Base-by-base conservation (phyloP, 2,113 vertebrate genomes). In the Trinectes maculatus region DNA sequence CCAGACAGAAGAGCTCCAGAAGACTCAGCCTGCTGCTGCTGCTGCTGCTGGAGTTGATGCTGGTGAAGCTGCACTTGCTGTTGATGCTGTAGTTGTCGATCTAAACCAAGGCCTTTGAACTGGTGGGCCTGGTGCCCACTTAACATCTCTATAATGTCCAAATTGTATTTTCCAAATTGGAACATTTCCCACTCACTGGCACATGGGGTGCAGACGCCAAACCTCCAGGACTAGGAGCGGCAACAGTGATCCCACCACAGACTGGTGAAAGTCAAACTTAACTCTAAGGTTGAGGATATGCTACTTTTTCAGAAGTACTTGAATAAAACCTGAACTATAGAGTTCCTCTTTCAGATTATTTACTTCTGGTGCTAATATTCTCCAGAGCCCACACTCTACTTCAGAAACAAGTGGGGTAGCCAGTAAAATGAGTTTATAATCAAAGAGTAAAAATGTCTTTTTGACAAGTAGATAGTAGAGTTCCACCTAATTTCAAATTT, bases 111-210 rank as follows among this genome's bases (percentile, higher is more conserved):
- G 82, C 92, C 90, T 92, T 94, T 94, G 61, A 93, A 92, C 75
- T 93, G 92, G 89, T 93, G 93, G 90, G 92, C 90, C 82, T 94
- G 93, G 74, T 94, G 93, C 89, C 93, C 92, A 91, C 92, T 94
- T 89, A 94, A 89, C 93, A 94, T 94, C 85, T 94, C 93, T 92
- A 94, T 93, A 89, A 94, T 93, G 93, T 94, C 93, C 92, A 94
- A 86, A 90, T 93, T 93, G 89, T 94, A 94, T 86, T 93, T 93
- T 91, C 93, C 93, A 91, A 94, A 94, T 85, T 94, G 93, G 91
- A 93, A 93, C 93, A 94, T 94, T 85, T 93, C 93, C 91, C 92
- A 94, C 86, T 93, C 91, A 91, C 85, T 91, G 73, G 89, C 85
- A 88, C 91, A 92, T 91, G 87, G 84, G 90, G 89, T 85, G 84